Percentiles rank a stretch among this genome's conserved stretches.
Conservation (phyloP, 1,140 invertebrate genomes). For the Cotesia glomerata region DNA sequence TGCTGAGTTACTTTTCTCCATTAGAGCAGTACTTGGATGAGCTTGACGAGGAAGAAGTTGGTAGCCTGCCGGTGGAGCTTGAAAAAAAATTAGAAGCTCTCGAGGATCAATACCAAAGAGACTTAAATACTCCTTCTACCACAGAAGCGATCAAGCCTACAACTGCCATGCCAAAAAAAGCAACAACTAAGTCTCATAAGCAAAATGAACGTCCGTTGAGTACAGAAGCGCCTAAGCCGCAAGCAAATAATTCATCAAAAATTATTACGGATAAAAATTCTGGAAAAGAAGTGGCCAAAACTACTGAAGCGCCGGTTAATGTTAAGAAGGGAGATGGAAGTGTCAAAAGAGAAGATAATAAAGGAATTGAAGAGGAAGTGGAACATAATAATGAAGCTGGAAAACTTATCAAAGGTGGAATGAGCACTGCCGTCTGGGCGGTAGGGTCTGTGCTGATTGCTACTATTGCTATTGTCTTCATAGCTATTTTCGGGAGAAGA, state of each 20-base stretch:
- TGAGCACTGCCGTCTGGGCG: slow-evolving; percentile 53
- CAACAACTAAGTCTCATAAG: neutral
- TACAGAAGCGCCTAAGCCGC: neutral
- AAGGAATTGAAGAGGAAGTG: neutral
- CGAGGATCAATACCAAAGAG: slow-evolving; percentile 35
- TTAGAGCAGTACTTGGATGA: slow-evolving; percentile 48
- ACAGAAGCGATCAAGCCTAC: slow-evolving; percentile 36
- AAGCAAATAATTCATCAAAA: neutral
- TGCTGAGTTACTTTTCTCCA: slow-evolving; percentile 46
- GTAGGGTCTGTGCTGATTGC: slow-evolving; percentile 50
- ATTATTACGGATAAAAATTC: neutral
- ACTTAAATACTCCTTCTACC: slow-evolving; percentile 36
- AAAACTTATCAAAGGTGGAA: slow-evolving; percentile 41
- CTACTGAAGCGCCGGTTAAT: neutral
- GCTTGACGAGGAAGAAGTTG: slow-evolving; percentile 33
- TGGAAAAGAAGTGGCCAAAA: neutral
- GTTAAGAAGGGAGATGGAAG: neutral
- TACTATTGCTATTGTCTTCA: slow-evolving; percentile 48
- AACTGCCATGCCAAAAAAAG: neutral
- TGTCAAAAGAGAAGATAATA: slow-evolving; percentile 18
- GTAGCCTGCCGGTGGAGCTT: slow-evolving; percentile 28
- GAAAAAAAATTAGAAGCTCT: slow-evolving; percentile 42
- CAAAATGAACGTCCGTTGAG: neutral
- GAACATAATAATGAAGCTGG: neutral
- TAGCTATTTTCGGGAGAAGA: slow-evolving; percentile 52